Conservation (phyloP, 2,888 invertebrate species). For the Vesta saturnalis region DNA sequence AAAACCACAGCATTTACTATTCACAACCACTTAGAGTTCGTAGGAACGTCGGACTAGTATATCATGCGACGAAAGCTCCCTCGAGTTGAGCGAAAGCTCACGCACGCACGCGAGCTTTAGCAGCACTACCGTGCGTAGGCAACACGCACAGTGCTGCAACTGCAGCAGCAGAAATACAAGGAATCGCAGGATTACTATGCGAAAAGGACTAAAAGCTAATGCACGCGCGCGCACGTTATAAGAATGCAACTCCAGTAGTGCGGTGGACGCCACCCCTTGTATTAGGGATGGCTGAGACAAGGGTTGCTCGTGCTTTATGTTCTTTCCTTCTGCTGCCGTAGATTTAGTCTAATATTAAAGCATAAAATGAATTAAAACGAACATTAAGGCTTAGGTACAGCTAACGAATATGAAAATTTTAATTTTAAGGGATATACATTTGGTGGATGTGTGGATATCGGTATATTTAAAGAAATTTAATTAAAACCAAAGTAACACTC, state of each 20-base stretch:
- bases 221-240: constrained; percentile 60
- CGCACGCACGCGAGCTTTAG: constrained; percentile 39
- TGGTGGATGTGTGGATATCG: constrained; percentile 6
- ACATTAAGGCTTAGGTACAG: constrained; percentile 31
- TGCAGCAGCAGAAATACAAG: constrained; percentile 51
- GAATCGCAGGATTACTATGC: constrained; percentile 44
- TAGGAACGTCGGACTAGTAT: constrained; percentile 27
- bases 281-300: constrained; percentile 37
- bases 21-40: constrained; percentile 33
- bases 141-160: constrained; percentile 57
- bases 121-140: constrained; percentile 48
- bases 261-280: constrained; percentile 43
- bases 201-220: constrained; percentile 44
- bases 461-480: constrained; percentile 7
- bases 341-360: constrained; percentile 37
- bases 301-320: constrained; percentile 41
- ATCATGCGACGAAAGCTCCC: constrained; percentile 33
- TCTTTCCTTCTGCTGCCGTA: constrained; percentile 40
- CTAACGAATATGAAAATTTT: constrained; percentile 30
- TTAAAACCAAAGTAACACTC: constrained; percentile 3
- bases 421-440: constrained; percentile 16
- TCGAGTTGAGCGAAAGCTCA: constrained; percentile 31
- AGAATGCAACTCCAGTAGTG: constrained; percentile 48
- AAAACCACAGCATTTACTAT: constrained; percentile 25
- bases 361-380: constrained; percentile 39